Base-by-base conservation (phyloP, 2,888 invertebrate species). In the Macroteleia sp. region DNA sequence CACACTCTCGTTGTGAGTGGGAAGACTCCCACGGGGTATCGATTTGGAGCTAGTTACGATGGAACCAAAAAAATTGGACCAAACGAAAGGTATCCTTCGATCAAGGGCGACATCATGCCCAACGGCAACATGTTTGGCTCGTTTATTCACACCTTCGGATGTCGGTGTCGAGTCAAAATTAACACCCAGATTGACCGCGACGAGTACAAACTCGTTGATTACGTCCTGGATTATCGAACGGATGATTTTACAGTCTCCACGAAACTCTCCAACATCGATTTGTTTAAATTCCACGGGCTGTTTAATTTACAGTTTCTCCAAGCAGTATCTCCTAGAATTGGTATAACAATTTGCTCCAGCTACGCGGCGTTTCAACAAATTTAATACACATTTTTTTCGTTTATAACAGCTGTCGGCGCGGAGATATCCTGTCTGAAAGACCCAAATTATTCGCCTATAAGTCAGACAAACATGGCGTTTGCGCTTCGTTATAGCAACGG, bases 401-500 rank as follows among this genome's bases (percentile, higher is more conserved):
- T n/a, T 5, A 17, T 44, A 14, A 10, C 20, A 42, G 83, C 91
- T 0, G 67, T 90, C 1, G 91, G 91, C 2, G 85, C 84, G 1
- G 91, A 91, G 76, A 46, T 91, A 8, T 88, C 89, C 0, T 88
- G 83, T 56, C 77, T 84, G 14, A 82, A 85, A 10, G 86, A 85
- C 6, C 71, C 83, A 0, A 80, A 75, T 52, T 69, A 87, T 22
- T 85, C 85, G 1, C 80, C 83, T 1, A 84, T 82, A 5, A 84
- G 83, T 50, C 84, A 86, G 46, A 85, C 88, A 0, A 82, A 88
- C 3, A 81, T 90, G 79, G 86, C 88, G 9, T 71, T 69, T 2
- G 91, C 91, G 10, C 84, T 86, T 59, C 92, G 93, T 69, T 92
- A 93, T 83, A 89, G 92, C 59, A 93, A 92, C 4, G 93, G 93